Percentiles rank a stretch among this genome's conserved stretches.
These are phyloP conservation scores for Pterophyllum scalare DNA, from an alignment of 2,113 vertebrate species.

Conservation along the genomic window DNA sequence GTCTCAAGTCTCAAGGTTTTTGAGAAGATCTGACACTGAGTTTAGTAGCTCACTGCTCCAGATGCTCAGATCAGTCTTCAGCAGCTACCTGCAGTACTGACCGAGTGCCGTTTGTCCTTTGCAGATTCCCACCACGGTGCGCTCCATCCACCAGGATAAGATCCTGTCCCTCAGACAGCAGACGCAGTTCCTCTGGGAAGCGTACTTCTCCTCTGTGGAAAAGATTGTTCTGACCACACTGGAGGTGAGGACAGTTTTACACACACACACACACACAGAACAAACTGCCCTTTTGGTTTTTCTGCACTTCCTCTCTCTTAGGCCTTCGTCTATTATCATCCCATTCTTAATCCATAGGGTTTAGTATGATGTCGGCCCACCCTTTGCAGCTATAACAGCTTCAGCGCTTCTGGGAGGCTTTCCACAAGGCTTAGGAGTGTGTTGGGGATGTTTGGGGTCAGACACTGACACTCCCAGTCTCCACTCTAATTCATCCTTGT, in stretches of 20 bases:
- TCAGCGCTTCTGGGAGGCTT: too few species aligned
- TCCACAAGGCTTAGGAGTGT: too few species aligned
- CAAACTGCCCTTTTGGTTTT: not conserved
- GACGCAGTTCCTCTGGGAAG: slow-evolving; percentile 81
- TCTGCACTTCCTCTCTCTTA: not conserved
- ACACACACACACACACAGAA: not conserved
- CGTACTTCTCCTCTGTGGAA: slow-evolving; percentile 79
- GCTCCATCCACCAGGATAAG: slow-evolving; percentile 80
- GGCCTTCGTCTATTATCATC: slow-evolving; percentile 21
- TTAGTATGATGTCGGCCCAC: too few species aligned
- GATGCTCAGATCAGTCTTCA: too few species aligned
- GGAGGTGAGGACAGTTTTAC: slow-evolving; percentile 63
- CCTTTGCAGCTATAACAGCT: too few species aligned
- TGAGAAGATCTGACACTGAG: not conserved
- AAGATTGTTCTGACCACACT: slow-evolving; percentile 80
- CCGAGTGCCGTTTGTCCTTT: slow-evolving; percentile 10
- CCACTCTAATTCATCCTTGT: too few species aligned
- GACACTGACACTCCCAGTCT: too few species aligned
- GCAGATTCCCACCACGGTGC: slow-evolving; percentile 79
- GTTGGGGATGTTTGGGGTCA: too few species aligned
- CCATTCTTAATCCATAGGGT: too few species aligned
- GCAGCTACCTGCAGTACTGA: not conserved
- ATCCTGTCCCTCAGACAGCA: slow-evolving; percentile 79
- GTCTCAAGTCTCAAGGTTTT: not conserved
- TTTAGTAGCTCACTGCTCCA: not conserved